phyloP scores from a whole-genome alignment of 2,888 invertebrate genomes.

The Drosophila picticornis region DNA sequence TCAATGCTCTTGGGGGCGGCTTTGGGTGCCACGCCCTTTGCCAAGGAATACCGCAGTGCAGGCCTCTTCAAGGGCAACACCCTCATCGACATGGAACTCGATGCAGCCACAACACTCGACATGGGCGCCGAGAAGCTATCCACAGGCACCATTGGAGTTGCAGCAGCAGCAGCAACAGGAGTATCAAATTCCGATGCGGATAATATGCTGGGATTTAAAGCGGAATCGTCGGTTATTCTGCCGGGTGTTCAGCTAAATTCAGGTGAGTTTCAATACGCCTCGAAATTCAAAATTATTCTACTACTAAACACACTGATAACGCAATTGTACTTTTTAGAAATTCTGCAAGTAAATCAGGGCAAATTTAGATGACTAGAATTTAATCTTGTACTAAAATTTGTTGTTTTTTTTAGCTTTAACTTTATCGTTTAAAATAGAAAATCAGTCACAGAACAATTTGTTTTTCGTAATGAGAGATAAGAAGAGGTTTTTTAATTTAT shows the following conservation, averaged over 20 bases:
- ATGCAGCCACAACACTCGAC: slow-evolving; percentile 66
- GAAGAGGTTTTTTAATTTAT: neutral
- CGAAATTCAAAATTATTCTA: fast-evolving
- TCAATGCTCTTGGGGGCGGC: slow-evolving; percentile 50
- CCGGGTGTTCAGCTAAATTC: slow-evolving; percentile 70
- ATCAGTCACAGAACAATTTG: too few species aligned
- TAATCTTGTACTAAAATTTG: too few species aligned
- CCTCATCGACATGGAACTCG: slow-evolving; percentile 76
- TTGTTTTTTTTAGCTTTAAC: too few species aligned
- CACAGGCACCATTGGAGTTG: slow-evolving; percentile 28
- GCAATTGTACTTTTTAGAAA: neutral
- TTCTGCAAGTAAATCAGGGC: neutral
- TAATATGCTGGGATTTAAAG: slow-evolving; percentile 52
- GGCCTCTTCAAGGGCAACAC: slow-evolving; percentile 78
- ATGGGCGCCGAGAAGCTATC: slow-evolving; percentile 59
- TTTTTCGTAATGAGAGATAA: too few species aligned
- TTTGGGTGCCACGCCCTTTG: slow-evolving; percentile 68
- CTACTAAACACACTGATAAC: neutral
- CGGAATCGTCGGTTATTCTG: slow-evolving; percentile 69
- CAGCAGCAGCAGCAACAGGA: neutral
- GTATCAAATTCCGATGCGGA: slow-evolving; percentile 23
- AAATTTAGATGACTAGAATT: too few species aligned
- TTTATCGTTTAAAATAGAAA: too few species aligned
- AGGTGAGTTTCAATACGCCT: slow-evolving; percentile 57
- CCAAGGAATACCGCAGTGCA: slow-evolving; percentile 75